Conservation (phyloP, 2,888 invertebrate species). For the Macaria notata region DNA sequence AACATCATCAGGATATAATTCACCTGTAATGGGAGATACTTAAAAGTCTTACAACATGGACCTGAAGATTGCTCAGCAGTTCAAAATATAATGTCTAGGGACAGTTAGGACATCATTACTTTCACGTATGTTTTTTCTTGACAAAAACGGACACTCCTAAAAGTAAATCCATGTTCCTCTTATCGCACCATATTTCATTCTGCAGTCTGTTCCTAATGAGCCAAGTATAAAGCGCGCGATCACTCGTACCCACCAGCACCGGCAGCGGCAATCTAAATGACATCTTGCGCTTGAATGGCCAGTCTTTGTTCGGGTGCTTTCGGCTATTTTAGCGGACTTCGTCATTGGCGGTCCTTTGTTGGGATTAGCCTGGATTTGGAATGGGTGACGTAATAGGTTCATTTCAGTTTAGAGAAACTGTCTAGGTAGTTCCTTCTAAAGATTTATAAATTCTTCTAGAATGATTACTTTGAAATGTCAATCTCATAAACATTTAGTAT, state of each 20-base stretch:
- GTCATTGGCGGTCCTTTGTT: slow-evolving; percentile 19
- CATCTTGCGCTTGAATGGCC: slow-evolving; percentile 41
- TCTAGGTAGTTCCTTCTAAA: too few species aligned
- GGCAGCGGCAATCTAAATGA: slow-evolving; percentile 42
- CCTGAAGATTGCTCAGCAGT: too few species aligned
- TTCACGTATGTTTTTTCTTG: neutral
- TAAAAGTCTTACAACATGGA: too few species aligned
- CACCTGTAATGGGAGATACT: too few species aligned
- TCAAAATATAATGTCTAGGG: too few species aligned
- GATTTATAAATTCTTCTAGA: too few species aligned
- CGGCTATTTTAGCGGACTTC: slow-evolving; percentile 25
- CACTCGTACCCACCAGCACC: slow-evolving; percentile 28
- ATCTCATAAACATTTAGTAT: too few species aligned
- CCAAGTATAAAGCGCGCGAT: neutral
- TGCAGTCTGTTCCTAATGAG: slow-evolving; percentile 32
- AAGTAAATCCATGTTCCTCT: neutral
- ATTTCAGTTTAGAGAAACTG: too few species aligned
- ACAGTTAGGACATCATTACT: too few species aligned
- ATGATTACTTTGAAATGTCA: too few species aligned
- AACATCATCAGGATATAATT: too few species aligned
- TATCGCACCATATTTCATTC: slow-evolving; percentile 6
- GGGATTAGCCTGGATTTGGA: slow-evolving; percentile 4
- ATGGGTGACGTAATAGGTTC: neutral
- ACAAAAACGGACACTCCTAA: neutral
- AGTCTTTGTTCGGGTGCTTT: slow-evolving; percentile 33